Conservation (phyloP, 2,113 vertebrate species). For the Myodes glareolus region DNA sequence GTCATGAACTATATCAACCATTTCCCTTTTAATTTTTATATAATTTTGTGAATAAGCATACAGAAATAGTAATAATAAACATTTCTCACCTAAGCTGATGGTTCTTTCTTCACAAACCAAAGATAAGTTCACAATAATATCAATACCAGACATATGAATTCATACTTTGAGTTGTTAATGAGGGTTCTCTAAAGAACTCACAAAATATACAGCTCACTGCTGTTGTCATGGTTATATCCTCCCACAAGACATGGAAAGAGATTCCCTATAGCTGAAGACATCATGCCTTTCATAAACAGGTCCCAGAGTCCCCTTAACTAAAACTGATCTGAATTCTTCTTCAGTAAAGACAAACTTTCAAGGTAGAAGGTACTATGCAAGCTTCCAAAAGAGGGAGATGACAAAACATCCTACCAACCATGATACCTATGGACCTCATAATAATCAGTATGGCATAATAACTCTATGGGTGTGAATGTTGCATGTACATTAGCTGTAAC, state of each 20-base stretch:
- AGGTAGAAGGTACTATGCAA: neutral
- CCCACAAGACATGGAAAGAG: neutral
- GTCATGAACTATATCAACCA: neutral
- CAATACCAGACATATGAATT: neutral
- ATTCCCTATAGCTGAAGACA: neutral
- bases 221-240: neutral
- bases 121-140: neutral
- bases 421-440: neutral
- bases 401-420: neutral
- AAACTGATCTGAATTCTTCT: too few species aligned
- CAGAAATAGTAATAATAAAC: neutral
- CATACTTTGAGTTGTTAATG: neutral
- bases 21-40: neutral
- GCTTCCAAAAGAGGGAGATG: neutral
- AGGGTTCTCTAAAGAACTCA: neutral
- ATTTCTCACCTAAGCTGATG: neutral
- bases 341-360: neutral
- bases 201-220: neutral
- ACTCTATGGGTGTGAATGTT: neutral
- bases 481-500: neutral
- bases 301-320: neutral
- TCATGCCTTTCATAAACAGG: neutral
- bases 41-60: neutral
- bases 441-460: neutral
- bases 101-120: neutral